Evolutionary conservation across 2,113 vertebrate species (phyloP).

Genomic region (Variabilichromis moorii): DNA sequence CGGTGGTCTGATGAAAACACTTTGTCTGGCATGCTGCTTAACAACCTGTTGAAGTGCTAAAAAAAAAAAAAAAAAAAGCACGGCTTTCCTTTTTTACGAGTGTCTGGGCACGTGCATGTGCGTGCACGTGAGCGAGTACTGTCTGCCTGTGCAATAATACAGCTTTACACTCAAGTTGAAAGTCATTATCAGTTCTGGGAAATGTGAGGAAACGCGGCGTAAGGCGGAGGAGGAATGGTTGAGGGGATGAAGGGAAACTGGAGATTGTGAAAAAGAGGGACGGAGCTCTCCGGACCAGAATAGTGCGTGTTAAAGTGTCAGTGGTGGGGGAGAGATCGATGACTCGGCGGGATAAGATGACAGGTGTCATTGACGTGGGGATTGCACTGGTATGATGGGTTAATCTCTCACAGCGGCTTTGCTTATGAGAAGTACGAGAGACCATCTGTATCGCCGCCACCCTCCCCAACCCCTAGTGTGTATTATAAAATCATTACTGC

Average conservation of each 20-base stretch:
- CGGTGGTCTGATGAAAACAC: slow-evolving; percentile 55
- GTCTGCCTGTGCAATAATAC: background rate
- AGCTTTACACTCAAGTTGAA: slow-evolving; percentile 37
- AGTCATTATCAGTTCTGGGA: slow-evolving; percentile 28
- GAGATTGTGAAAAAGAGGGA: slow-evolving; percentile 44
- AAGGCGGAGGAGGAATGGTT: slow-evolving; percentile 2
- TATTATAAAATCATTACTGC: slow-evolving; percentile 58
- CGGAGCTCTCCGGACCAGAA: slow-evolving; percentile 36
- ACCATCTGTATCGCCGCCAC: slow-evolving; percentile 32
- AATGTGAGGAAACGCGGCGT: slow-evolving; percentile 8
- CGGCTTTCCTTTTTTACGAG: slow-evolving; percentile 18
- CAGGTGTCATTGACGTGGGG: slow-evolving; percentile 58
- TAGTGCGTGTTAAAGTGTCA: slow-evolving; percentile 56
- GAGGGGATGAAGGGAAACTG: slow-evolving; percentile 16
- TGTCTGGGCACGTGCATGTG: slow-evolving; percentile 25
- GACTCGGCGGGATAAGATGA: slow-evolving; percentile 44
- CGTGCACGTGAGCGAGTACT: background rate
- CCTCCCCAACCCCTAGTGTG: slow-evolving; percentile 16
- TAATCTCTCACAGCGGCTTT: slow-evolving; percentile 38
- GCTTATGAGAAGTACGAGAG: slow-evolving; percentile 51
- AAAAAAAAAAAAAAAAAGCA: slow-evolving; percentile 33
- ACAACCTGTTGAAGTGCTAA: slow-evolving; percentile 57
- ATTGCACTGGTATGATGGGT: slow-evolving; percentile 51
- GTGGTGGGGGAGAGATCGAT: slow-evolving; percentile 20
- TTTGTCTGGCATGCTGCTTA: slow-evolving; percentile 42